Percentiles rank a stretch among this genome's conserved stretches.
phyloP scores from a whole-genome alignment of 2,797 vertebrate genomes.

The Rhinella marina region DNA sequence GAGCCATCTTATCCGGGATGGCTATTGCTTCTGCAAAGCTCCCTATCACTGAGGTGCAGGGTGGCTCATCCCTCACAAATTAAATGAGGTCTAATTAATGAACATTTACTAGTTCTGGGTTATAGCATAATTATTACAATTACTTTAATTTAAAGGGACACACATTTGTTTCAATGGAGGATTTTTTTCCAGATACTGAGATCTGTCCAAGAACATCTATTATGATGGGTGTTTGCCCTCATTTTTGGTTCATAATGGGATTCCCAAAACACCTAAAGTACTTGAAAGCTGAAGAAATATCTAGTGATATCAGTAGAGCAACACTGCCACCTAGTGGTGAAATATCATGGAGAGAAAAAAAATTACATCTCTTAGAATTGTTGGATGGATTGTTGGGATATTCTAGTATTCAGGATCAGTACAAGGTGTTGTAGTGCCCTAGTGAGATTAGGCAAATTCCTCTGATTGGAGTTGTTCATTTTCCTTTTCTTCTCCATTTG shows the following conservation, averaged over 20 bases:
- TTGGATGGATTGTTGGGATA: not conserved
- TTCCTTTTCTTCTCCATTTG: too few relatives aligned
- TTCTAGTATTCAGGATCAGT: not conserved
- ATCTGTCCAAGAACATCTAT: not conserved
- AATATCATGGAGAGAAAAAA: not conserved
- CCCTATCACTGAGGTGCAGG: not conserved
- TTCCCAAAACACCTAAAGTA: constrained; percentile 1
- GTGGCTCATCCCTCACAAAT: not conserved
- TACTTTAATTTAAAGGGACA: not conserved
- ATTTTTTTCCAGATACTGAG: not conserved
- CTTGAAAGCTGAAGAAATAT: not conserved
- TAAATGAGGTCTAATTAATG: too few relatives aligned
- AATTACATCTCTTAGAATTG: not conserved
- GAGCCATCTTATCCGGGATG: not conserved
- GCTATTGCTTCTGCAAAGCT: not conserved
- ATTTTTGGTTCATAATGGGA: not conserved
- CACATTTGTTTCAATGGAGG: not conserved
- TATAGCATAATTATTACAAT: not conserved
- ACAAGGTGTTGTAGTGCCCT: too few relatives aligned
- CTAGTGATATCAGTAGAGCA: not conserved
- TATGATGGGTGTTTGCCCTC: not conserved
- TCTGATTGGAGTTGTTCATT: too few relatives aligned
- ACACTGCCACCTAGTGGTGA: not conserved
- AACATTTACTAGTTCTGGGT: not conserved
- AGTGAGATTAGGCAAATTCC: too few relatives aligned